A percentile compares a stretch with the other conserved stretches of the same genome.
Conservation (phyloP, 2,888 invertebrate species). For the Noctua pronuba region DNA sequence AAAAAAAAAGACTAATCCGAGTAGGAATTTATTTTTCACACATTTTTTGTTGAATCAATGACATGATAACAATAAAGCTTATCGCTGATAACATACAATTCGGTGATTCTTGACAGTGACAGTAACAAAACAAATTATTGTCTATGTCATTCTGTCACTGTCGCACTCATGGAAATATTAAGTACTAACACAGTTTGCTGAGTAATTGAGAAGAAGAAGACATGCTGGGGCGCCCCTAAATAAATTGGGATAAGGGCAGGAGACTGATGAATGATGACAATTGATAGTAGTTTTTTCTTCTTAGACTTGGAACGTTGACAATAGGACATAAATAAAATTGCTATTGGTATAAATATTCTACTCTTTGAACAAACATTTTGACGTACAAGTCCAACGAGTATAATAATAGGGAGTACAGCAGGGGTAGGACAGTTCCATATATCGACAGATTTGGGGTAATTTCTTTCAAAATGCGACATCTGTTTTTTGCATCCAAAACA, state of each 20-base stretch:
- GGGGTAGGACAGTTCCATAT: too few relatives aligned
- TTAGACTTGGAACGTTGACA: not conserved
- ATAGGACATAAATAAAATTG: not conserved
- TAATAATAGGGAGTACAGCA: too few relatives aligned
- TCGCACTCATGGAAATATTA: not conserved
- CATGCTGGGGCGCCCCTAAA: not conserved
- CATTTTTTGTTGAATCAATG: slow-evolving; percentile 29
- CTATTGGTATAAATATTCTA: too few relatives aligned
- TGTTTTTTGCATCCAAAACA: too few relatives aligned
- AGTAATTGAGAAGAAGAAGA: too few relatives aligned
- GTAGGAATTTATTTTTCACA: slow-evolving; percentile 30
- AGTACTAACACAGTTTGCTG: not conserved
- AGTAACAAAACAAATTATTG: not conserved
- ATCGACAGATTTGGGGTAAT: too few relatives aligned
- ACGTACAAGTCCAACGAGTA: not conserved
- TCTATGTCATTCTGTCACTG: not conserved
- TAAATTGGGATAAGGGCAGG: not conserved
- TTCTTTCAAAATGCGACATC: too few relatives aligned
- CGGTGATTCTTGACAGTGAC: slow-evolving; percentile 17
- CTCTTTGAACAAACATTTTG: not conserved
- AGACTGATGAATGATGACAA: too few relatives aligned
- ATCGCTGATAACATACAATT: not conserved
- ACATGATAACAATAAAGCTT: not conserved
- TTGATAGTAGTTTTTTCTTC: too few relatives aligned
- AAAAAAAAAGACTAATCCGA: slow-evolving; percentile 3